Evolutionary conservation across 2,113 vertebrate species (phyloP).

Genomic region (Callorhinus ursinus): DNA sequence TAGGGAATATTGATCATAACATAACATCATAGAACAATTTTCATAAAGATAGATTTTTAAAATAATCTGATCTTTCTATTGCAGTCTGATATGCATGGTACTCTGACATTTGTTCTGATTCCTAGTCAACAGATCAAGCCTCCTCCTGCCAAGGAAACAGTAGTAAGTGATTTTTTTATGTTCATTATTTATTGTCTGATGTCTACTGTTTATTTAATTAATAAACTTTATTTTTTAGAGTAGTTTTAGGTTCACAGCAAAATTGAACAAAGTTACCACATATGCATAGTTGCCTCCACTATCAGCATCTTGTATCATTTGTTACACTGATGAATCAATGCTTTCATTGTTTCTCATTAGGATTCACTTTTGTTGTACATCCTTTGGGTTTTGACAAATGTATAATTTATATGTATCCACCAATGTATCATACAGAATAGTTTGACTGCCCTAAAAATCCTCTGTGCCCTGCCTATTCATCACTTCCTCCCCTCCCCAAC

Average conservation of each 20-base stretch:
- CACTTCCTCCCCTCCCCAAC: neutral
- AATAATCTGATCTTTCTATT: slow-evolving; percentile 64
- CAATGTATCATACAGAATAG: neutral
- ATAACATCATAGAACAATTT: slow-evolving; percentile 15
- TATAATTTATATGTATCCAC: neutral
- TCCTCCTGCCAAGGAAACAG: slow-evolving; percentile 91
- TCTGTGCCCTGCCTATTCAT: neutral
- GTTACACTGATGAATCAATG: neutral
- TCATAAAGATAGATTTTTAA: slow-evolving; percentile 35
- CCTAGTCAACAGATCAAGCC: slow-evolving; percentile 93
- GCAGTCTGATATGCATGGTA: slow-evolving; percentile 97
- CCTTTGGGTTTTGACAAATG: neutral
- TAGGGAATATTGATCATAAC: slow-evolving; percentile 27
- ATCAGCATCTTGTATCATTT: neutral
- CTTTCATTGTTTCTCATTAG: neutral
- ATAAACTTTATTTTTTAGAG: neutral
- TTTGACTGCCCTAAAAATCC: neutral
- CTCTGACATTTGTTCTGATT: slow-evolving; percentile 96
- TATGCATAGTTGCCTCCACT: neutral
- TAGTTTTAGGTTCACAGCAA: slow-evolving; percentile 22
- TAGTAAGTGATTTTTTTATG: slow-evolving; percentile 89
- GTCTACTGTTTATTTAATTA: neutral
- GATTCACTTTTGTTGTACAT: neutral
- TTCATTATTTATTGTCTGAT: neutral
- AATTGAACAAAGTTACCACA: neutral